Percentiles rank a stretch among this genome's conserved stretches.
phyloP scores from a whole-genome alignment of 2,797 vertebrate species.

The Graptemys geographica region DNA sequence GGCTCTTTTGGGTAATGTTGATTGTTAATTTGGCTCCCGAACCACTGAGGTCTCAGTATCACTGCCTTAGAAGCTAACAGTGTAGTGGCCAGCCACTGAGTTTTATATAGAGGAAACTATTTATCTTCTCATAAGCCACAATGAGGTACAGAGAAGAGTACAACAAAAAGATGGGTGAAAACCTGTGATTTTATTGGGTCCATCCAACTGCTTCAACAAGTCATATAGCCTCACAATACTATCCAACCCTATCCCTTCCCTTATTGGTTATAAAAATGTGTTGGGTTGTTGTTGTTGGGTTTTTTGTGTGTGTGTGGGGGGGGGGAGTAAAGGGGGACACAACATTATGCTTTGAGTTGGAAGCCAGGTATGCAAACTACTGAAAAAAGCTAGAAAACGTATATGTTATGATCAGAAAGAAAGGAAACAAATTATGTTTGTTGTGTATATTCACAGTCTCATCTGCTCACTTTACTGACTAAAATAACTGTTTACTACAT shows the following conservation, averaged over 20 bases:
- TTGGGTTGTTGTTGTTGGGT: too few species aligned
- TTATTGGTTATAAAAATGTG: slow-evolving; percentile 18
- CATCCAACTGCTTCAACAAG: neutral
- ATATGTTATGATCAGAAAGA: slow-evolving; percentile 18
- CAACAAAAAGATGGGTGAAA: neutral
- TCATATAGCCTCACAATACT: slow-evolving; percentile 1
- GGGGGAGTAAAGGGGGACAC: neutral
- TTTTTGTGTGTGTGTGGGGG: too few species aligned
- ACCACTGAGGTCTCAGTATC: too few species aligned
- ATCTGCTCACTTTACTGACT: neutral
- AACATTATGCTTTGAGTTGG: slow-evolving; percentile 6
- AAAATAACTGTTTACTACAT: neutral
- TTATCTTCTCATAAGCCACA: neutral
- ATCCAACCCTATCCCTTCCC: slow-evolving; percentile 11
- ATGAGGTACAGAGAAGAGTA: slow-evolving; percentile 4
- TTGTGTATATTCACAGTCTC: neutral
- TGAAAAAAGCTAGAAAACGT: slow-evolving; percentile 19
- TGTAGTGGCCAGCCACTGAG: neutral
- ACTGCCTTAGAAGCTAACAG: neutral
- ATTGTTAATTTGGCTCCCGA: too few species aligned
- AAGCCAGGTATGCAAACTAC: slow-evolving; percentile 31
- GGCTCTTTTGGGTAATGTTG: too few species aligned
- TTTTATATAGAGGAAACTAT: neutral
- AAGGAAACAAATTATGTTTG: slow-evolving; percentile 21
- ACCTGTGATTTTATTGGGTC: neutral